Percentiles rank a stretch among this genome's conserved stretches.
Evolutionary conservation across 2,888 invertebrate species (phyloP).

Genomic region (Aphodius granarius): DNA sequence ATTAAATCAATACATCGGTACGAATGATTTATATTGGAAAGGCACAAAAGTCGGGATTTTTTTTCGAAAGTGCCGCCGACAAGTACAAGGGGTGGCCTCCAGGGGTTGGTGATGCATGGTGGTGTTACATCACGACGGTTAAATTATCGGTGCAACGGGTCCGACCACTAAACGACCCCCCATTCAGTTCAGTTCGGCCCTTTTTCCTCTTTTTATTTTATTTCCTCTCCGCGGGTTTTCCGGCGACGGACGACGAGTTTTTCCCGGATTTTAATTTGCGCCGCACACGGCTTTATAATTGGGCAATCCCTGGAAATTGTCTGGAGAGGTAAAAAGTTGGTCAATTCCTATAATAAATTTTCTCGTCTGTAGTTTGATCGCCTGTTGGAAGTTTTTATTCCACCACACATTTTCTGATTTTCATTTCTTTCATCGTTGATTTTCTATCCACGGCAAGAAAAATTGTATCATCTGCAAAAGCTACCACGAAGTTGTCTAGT

Average conservation of each 20-base stretch:
- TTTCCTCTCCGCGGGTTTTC: conserved; percentile 9
- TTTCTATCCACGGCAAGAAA: too few relatives aligned
- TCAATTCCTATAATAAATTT: neutral
- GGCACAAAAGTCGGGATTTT: neutral
- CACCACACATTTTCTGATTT: too few relatives aligned
- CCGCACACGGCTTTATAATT: neutral
- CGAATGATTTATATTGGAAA: neutral
- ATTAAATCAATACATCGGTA: neutral
- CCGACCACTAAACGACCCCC: conserved; percentile 11
- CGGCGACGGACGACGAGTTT: neutral
- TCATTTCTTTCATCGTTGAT: too few relatives aligned
- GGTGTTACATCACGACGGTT: neutral
- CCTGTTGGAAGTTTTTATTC: too few relatives aligned
- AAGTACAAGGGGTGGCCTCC: neutral
- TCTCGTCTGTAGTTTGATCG: too few relatives aligned
- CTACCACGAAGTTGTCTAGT: too few relatives aligned
- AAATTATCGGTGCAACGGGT: neutral
- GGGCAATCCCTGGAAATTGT: neutral
- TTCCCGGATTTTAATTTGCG: neutral
- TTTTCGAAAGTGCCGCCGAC: neutral
- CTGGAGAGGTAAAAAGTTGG: neutral
- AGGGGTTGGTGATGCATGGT: neutral
- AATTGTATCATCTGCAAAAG: too few relatives aligned
- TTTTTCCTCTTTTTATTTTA: neutral
- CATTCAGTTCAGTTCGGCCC: neutral